phyloP scores from a whole-genome alignment of 2,888 invertebrate genomes.

The Hypolimnas misippus region DNA sequence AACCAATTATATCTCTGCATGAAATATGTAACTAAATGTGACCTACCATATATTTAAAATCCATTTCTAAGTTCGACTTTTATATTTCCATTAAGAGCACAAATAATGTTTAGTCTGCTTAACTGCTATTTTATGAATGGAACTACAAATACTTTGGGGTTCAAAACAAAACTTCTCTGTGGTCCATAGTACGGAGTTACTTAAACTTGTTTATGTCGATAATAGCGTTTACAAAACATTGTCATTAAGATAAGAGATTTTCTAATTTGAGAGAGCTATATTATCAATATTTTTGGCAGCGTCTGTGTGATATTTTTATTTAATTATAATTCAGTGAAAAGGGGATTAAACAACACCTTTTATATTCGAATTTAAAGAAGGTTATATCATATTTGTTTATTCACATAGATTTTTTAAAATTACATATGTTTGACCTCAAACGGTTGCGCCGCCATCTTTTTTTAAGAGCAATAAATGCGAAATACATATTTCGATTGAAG shows the following conservation, averaged over 20 bases:
- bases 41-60: conserved; percentile 64
- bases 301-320: neutral
- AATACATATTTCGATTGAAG: no score
- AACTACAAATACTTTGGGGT: conserved; percentile 47
- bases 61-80: conserved; percentile 52
- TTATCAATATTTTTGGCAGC: neutral
- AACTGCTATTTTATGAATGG: conserved; percentile 70
- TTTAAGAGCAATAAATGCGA: no score
- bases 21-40: conserved; percentile 7
- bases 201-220: conserved; percentile 73
- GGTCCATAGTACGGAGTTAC: conserved; percentile 74
- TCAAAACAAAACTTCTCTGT: conserved; percentile 67
- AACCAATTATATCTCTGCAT: neutral
- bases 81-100: conserved; percentile 53
- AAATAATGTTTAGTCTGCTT: conserved; percentile 56
- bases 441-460: no score
- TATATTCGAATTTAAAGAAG: no score
- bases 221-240: conserved; percentile 71
- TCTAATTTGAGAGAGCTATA: conserved; percentile 39
- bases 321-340: neutral
- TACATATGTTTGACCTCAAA: no score
- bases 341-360: no score
- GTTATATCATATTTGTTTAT: no score
- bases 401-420: no score
- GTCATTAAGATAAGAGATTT: conserved; percentile 62